Evolutionary conservation across 1,140 invertebrate species (phyloP).

Genomic region (Neodiprion pinetum): DNA sequence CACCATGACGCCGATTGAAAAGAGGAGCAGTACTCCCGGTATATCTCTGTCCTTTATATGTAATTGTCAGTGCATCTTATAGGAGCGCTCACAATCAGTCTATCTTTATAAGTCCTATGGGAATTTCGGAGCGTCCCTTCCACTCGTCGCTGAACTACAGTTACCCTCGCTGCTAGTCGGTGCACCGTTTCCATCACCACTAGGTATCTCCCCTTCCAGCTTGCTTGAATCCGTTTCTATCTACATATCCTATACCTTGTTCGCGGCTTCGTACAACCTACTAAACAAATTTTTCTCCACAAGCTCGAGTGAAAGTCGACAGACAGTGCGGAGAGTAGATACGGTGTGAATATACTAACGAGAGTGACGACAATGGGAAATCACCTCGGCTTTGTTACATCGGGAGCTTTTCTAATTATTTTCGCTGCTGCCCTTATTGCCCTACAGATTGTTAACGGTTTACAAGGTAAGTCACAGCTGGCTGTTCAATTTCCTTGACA

Average conservation of each 20-base stretch:
- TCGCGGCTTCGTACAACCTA: neutral
- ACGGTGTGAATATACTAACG: neutral
- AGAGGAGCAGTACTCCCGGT: too few relatives aligned
- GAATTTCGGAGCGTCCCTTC: too few relatives aligned
- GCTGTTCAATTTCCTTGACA: neutral
- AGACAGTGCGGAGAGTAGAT: neutral
- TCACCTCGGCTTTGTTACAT: neutral
- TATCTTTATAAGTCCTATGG: too few relatives aligned
- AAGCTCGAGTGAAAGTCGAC: neutral
- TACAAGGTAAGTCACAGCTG: neutral
- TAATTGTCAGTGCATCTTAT: too few relatives aligned
- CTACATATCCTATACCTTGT: neutral
- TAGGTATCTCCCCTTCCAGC: neutral
- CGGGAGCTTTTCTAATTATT: neutral
- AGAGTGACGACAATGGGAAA: neutral
- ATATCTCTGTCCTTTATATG: too few relatives aligned
- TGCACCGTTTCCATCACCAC: neutral
- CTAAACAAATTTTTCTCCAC: neutral
- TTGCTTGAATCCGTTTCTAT: neutral
- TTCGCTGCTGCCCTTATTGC: neutral
- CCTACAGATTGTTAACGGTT: neutral
- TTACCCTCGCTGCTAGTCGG: neutral
- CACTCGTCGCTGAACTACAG: neutral
- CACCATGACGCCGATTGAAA: too few relatives aligned
- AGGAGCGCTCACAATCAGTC: too few relatives aligned